Conservation (phyloP, 2,113 vertebrate genomes). For the Dasyornis broadbenti region DNA sequence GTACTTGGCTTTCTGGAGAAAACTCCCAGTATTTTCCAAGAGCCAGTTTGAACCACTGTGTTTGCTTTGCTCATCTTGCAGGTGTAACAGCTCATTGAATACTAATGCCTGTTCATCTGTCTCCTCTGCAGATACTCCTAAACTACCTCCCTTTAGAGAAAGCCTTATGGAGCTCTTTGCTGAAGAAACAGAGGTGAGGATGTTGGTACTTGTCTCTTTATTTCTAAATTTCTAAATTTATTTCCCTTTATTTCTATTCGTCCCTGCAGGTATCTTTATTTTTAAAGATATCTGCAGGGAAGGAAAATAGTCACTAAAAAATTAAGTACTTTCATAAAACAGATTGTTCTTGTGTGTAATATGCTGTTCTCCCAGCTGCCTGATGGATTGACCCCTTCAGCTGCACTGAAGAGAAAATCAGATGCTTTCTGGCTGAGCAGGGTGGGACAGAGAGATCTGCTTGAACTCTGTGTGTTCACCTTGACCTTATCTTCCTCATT, state of each 20-base stretch:
- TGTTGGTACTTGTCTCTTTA: neutral
- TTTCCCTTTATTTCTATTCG: too few relatives aligned
- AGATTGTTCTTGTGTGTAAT: neutral
- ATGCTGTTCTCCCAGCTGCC: neutral
- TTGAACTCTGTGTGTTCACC: neutral
- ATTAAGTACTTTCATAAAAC: neutral
- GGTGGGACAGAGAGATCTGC: neutral
- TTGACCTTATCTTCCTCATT: neutral
- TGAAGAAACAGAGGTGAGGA: constrained; percentile 91
- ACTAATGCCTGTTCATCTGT: neutral
- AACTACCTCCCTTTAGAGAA: constrained; percentile 93
- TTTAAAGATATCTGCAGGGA: neutral
- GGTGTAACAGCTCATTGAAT: neutral
- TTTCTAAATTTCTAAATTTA: too few relatives aligned
- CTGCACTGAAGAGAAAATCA: neutral
- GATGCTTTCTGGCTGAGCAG: neutral
- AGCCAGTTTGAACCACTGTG: neutral
- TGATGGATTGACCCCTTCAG: neutral
- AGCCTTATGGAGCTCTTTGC: constrained; percentile 84
- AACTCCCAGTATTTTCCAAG: neutral
- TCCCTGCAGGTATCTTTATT: too few relatives aligned
- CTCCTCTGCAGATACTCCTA: constrained; percentile 83
- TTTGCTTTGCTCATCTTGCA: neutral
- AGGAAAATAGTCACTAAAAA: constrained; percentile 2
- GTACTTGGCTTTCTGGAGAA: neutral